Base-by-base conservation (phyloP, 2,113 vertebrate species). In the Antechinus flavipes region DNA sequence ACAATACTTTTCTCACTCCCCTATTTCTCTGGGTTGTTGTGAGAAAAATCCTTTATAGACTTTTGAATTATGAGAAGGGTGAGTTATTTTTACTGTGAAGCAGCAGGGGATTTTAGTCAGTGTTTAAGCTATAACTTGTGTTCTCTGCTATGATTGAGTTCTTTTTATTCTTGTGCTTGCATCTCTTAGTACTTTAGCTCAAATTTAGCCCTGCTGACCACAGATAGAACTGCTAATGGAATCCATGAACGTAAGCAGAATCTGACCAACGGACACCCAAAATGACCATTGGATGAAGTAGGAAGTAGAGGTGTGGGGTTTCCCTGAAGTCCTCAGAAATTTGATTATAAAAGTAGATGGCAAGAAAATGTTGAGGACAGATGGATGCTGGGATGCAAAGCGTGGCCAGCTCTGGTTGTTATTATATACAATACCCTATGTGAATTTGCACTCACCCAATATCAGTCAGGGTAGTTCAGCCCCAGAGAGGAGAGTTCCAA, bases 81-180 rank as follows among this genome's bases (percentile, higher is more conserved):
- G 30, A 68, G 30, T 35, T 35, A 35, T 68, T 68, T 68, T 68
- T 35, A 68, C 30, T 35, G 14, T 35, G 30, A 68, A 68, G 58
- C 56, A 58, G 9, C 3, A 68, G 30, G 30, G 30, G 61, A 35
- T 68, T 35, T 68, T 35, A 35, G 61, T 35, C 30, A 16, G 61
- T 68, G 30, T 35, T 35, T 35, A 68, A 35, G 30, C 30, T 68
- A 35, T 35, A 68, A 68, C 14, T 5, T 68, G 30, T 16, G 61
- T 93, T 84, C 30, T 90, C 90, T 61, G 25, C 49, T 84, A 19
- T 42, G 52, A 93, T 27, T 91, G 96, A 91, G 30, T 91, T 95
- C 42, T 25, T 58, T 24, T 68, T 35, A 22, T 53, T 68, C 12
- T 19, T 35, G 58, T 11, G 2, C 24, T 91, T 93, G 58, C 25